Evolutionary conservation across 2,797 vertebrate genomes (phyloP), one percentile per base, ranked within the genome.

Genomic region (Cirrhinus mrigala): DNA sequence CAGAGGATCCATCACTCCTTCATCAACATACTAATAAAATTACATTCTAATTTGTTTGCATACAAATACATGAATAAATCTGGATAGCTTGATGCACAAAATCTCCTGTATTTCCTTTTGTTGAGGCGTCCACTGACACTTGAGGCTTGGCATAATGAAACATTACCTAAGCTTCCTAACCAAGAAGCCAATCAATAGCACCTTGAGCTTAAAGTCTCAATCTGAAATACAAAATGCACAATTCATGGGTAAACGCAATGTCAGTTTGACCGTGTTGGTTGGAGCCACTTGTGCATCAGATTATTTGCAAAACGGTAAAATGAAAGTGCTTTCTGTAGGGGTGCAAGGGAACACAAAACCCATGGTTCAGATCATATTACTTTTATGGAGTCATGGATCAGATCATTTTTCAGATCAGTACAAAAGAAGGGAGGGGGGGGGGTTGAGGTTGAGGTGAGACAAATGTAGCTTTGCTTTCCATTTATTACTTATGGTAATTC

Each of bases 171-270:
- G 71, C 12, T 37, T 60, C 37, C 54, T 44, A 16, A 33, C 10
- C 20, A 4, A 54, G 48, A 48, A n/a, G 74, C n/a, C 29, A 77
- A 44, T 24, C 54, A 58, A 77, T 24, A 18, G 22, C 37, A n/a
- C 14, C 33, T 37, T 78, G 2, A 78, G 29, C 18, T 22, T 37
- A 22, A 15, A 76, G 37, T n/a, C 75, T 44, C 14, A 58, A 44
- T 44, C n/a, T 78, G 6, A 44, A 44, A 37, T 4, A 29, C 20
- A 16, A 52, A 71, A 50, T 24, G 54, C 54, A 24, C 12, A 4
- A 44, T 77, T 16, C 54, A 77, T 60, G 18, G 22, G 6, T 60
- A 77, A 27, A 77, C 14, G 16, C n/a, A 73, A 73, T 50, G 70
- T 6, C 44, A 66, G 15, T 11, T 40, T 22, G 50, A 22, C 27